Base-by-base conservation (phyloP, 1,140 invertebrate genomes). In the Lepidurus arcticus region DNA sequence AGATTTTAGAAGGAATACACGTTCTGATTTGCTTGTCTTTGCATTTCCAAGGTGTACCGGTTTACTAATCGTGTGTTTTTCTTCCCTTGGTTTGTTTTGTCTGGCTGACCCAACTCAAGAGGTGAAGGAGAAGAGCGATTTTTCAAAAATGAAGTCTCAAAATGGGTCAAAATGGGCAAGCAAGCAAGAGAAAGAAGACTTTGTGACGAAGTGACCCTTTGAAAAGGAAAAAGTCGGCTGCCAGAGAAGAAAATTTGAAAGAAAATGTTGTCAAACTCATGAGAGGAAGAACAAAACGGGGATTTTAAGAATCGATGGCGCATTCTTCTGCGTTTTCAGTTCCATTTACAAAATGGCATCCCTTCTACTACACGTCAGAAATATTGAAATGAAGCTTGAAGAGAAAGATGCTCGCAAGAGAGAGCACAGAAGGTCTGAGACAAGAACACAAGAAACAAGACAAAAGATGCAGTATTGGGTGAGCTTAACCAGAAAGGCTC, bases 401-500 rank as follows among this genome's bases (percentile, higher is more conserved):
- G 45, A 65, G 53, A 47, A 65, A 13, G 53, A 65, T 9, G 13
- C 16, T 7, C 13, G 53, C 34, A 65, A 65, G 53, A 65, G 21
- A 65, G 53, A 65, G 21, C 53, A 65, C 10, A 65, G 6, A 65
- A 65, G 53, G 53, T 65, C 53, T 65, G 16, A 65, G 13, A 65
- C 16, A 21, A 65, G 53, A 65, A 65, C 16, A 13, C 16, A 21
- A 21, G 16, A 65, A 7, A 65, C 53, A 65, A 65, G 53, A 65
- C 53, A 65, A 65, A 65, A 65, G 53, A 13, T 21, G 53, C 53
- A 13, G 53, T 65, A 65, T n/a, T 65, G 53, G 53, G 53, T 65
- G 53, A 65, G 53, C 53, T 65, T 65, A 65, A 65, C 53, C 53
- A 65, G 53, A 65, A 65, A 65, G 53, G 53, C 53, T 11, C 53